phyloP scores from a whole-genome alignment of 2,797 vertebrate species.

The Paratrypauchen microcephalus region DNA sequence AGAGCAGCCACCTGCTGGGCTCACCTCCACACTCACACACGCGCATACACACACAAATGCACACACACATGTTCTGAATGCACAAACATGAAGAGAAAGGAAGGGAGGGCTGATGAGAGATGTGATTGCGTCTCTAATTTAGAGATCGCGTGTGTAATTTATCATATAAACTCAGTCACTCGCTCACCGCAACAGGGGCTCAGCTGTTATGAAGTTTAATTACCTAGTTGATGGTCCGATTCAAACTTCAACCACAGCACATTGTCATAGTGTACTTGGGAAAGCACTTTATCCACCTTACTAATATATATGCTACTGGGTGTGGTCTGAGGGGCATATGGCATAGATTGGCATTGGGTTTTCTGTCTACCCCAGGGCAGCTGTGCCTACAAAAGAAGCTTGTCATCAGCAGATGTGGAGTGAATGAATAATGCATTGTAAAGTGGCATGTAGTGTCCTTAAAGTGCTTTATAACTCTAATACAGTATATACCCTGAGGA shows the following conservation, averaged over 20 bases:
- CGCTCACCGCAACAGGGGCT: too few species aligned
- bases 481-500: too few species aligned
- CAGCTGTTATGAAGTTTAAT: too few species aligned
- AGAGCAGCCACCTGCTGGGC: conserved; percentile 10
- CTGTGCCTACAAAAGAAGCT: neutral
- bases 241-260: neutral
- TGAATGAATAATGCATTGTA: too few species aligned
- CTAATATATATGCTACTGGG: neutral
- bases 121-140: neutral
- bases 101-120: neutral
- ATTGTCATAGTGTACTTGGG: neutral
- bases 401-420: too few species aligned
- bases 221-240: too few species aligned
- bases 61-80: conserved; percentile 9
- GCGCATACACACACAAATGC: neutral
- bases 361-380: neutral
- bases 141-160: neutral
- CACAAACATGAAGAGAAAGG: conserved; percentile 5
- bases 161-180: neutral
- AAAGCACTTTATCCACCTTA: neutral
- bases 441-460: too few species aligned
- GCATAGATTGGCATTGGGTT: neutral
- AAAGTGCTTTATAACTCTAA: too few species aligned
- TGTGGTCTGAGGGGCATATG: neutral
- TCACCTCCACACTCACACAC: conserved; percentile 4